A percentile compares a stretch with the other conserved stretches of the same genome.
phyloP scores from a whole-genome alignment of 2,113 vertebrate genomes.

The Laticauda colubrina region DNA sequence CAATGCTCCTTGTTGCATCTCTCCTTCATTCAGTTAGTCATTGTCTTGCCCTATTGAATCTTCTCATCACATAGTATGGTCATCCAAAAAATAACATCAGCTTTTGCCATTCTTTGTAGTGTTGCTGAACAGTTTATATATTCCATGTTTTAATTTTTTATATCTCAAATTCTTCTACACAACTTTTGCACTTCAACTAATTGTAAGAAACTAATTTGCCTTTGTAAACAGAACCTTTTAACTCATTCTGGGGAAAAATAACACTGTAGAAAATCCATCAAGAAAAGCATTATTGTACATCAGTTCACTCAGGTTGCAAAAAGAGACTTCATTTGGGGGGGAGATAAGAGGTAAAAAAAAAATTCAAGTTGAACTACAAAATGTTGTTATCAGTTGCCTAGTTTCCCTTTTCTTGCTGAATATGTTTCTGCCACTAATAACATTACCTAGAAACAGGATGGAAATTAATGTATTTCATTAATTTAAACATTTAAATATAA shows the following conservation, averaged over 20 bases:
- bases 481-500: neutral
- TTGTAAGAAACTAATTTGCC: neutral
- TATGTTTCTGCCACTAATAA: neutral
- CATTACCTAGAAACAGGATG: neutral
- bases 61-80: conserved; percentile 12
- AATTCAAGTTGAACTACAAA: neutral
- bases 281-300: neutral
- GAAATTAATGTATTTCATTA: neutral
- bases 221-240: neutral
- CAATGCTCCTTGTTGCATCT: conserved; percentile 17
- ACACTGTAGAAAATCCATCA: neutral
- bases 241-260: neutral
- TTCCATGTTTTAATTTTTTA: neutral
- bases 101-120: neutral
- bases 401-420: neutral
- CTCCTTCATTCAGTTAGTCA: neutral
- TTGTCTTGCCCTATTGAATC: conserved; percentile 24
- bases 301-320: neutral
- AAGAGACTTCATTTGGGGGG: neutral
- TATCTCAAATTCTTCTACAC: neutral
- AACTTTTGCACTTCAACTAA: neutral
- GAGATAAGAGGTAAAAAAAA: neutral
- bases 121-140: neutral
- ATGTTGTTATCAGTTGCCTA: neutral
- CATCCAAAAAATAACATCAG: conserved; percentile 2